Evolutionary conservation across 2,113 vertebrate species (phyloP).

Genomic region (Verasper variegatus): DNA sequence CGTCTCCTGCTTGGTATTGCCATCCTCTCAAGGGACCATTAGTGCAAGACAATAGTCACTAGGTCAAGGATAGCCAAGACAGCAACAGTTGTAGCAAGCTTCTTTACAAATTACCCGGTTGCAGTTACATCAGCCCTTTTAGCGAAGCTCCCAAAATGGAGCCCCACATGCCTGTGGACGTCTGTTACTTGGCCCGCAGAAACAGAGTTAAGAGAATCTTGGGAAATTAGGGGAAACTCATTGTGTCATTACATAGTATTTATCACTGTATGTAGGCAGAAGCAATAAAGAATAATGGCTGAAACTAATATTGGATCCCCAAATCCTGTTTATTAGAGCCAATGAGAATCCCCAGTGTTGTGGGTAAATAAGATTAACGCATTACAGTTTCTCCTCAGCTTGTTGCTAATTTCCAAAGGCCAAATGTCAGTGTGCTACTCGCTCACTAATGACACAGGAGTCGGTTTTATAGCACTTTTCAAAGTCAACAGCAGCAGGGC

Average conservation of each 20-base stretch:
- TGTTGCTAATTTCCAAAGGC: constrained; percentile 26
- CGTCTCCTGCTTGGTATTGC: neutral
- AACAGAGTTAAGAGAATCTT: neutral
- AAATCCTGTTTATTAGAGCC: constrained; percentile 12
- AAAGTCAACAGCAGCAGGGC: constrained; percentile 16
- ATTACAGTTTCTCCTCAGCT: neutral
- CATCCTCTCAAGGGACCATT: neutral
- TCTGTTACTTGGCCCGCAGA: neutral
- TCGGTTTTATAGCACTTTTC: neutral
- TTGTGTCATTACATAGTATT: neutral
- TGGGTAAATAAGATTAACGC: constrained; percentile 12
- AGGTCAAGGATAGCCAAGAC: neutral
- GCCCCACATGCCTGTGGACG: too few species aligned
- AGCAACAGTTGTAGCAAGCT: neutral
- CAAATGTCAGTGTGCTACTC: constrained; percentile 16
- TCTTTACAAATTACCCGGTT: neutral
- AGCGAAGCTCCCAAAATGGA: neutral
- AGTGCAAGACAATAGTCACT: neutral
- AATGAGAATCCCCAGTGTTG: neutral
- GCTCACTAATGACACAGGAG: constrained; percentile 14
- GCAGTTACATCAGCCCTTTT: neutral
- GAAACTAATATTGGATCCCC: neutral
- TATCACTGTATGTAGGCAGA: constrained; percentile 3
- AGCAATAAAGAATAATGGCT: neutral
- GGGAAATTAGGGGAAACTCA: constrained; percentile 7